Evolutionary conservation across 2,113 vertebrate genomes (phyloP), one percentile per base, ranked within the genome.

Genomic region (Pterocles orientalis): DNA sequence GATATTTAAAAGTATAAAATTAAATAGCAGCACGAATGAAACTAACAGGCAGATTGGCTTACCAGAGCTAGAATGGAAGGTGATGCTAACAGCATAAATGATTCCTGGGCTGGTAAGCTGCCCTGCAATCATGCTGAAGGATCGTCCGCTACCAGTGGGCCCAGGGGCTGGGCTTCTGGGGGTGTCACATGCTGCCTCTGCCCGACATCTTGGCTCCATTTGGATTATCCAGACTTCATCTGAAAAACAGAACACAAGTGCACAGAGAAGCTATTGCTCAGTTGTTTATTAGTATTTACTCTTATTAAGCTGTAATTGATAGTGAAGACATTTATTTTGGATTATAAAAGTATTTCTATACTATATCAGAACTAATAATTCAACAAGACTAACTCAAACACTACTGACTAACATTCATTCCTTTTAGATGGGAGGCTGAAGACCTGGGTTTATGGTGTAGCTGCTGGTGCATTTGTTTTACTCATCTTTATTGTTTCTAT

Each of bases 381-480:
- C 75, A 80, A 83, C 51, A 41, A 90, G n/a, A 97, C 95, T 97
- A 97, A 97, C 91, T 83, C 92, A 64, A 73, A 83, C 95, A 98
- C 95, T 98, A 97, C 97, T 95, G 88, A 97, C 96, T 98, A 97
- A 97, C 97, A 94, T 98, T 92, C 88, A 45, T 97, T 98, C 96
- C 95, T 98, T 98, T 93, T 98, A 99, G 99, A 99, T 98, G 99
- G 99, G 92, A 99, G 98, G 98, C 98, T 99, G 98, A 99, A 99
- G 99, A 99, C 99, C 96, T 99, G 99, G 99, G 99, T 99, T 97
- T 99, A 99, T 58, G 99, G 99, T 94, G 99, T 99, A 95, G 99
- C 99, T 89, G 99, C 99, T 43, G 99, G 99, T 94, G 99, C 98
- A 87, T 98, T 99, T 97, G 99, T 99, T 97, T 99, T 99, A 95